Conservation (phyloP, 2,113 vertebrate species). For the Fulmarus glacialis region DNA sequence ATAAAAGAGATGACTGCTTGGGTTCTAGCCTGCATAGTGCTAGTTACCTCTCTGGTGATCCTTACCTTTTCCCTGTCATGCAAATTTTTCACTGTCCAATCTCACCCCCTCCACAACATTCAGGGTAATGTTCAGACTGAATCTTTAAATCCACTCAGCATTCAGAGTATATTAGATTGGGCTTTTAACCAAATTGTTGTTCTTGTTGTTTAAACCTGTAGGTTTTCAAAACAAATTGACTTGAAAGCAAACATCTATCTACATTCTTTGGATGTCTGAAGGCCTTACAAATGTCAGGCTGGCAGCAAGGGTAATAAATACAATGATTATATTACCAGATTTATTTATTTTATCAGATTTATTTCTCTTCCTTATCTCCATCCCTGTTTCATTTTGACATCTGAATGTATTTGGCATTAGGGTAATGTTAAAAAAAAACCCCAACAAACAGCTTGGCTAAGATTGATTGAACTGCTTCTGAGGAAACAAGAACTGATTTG, state of each 20-base stretch:
- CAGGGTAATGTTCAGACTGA: not conserved
- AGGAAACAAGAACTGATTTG: not conserved
- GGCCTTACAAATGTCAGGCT: not conserved
- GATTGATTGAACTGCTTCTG: not conserved
- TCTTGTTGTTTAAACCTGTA: not conserved
- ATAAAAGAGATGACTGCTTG: not conserved
- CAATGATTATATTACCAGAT: not conserved
- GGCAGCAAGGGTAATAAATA: not conserved
- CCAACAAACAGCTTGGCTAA: not conserved
- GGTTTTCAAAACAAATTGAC: constrained; percentile 1
- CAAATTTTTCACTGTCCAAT: not conserved
- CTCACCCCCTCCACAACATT: not conserved
- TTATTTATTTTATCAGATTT: not conserved
- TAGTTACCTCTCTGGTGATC: not conserved
- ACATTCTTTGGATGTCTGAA: not conserved
- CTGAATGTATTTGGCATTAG: not conserved
- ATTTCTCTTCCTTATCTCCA: not conserved
- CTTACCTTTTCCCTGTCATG: not conserved
- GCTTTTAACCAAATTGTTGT: not conserved
- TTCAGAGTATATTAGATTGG: not conserved
- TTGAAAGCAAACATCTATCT: constrained; percentile 8
- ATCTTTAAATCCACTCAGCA: not conserved
- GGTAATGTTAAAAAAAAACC: not conserved
- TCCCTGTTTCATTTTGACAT: not conserved
- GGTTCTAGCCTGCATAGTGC: not conserved